Evolutionary conservation across 1,140 invertebrate genomes (phyloP), one percentile per base, ranked within the genome.

Genomic region (Formica exsecta): DNA sequence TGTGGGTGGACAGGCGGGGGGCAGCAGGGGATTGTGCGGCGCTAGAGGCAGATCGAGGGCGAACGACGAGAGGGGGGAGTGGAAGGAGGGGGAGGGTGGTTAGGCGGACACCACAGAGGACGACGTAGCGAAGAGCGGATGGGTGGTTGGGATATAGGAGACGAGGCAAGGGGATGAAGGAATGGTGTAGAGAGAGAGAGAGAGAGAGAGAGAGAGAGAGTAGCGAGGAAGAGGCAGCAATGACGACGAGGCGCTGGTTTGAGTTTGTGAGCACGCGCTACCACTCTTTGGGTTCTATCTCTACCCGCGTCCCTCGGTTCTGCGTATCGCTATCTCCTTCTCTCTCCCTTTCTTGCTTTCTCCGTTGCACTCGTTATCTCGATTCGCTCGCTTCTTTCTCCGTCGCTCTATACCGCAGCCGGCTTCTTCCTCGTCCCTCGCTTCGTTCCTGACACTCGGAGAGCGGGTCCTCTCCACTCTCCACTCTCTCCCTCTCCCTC

Each of bases 181-280:
- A 68, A 22, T 41, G 86, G 22, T 48, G 48, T 59, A 57, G 54
- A 9, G 32, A 8, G 38, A 36, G 41, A 44, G 41, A 44, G 41
- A 44, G 44, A 48, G 44, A 48, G 44, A 48, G 13, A 48, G 44
- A 48, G 44, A 48, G 11, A 48, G 44, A 16, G 44, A 44, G 76
- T 68, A 68, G 75, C 25, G 68, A n/a, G 44, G 73, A 64, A 62
- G 85, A 83, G 73, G 87, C 83, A 81, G 51, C 86, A 48, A 74
- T 61, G 83, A 59, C 85, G 90, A 88, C 77, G 87, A 90, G 80
- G 88, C 85, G 85, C 87, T 87, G 87, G 85, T 81, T 77, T 85
- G 89, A 91, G 90, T 91, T 91, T 89, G 89, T 36, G 90, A 91
- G 90, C 89, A 91, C 90, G 90, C 90, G 90, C 90, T 91, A 86